Conservation (phyloP, 2,888 invertebrate species). For the Nymphalis urticae region DNA sequence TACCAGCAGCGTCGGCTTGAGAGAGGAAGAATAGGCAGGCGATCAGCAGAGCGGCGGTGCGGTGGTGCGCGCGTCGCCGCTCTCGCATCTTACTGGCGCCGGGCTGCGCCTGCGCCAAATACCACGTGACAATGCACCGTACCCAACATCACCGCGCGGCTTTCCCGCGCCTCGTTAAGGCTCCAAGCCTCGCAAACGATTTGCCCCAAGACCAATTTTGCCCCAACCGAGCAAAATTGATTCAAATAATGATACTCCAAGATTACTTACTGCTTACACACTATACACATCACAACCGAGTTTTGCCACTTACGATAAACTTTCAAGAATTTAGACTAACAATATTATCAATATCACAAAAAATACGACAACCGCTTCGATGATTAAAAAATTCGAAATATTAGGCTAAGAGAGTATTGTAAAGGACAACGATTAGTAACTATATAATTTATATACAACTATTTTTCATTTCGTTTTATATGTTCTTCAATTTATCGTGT, state of each 20-base stretch:
- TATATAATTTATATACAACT: constrained; percentile 45
- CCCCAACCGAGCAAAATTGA: constrained; percentile 9
- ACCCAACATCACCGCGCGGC: constrained; percentile 69
- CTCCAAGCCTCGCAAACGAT: constrained; percentile 35
- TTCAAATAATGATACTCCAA: constrained; percentile 27
- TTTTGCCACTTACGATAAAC: constrained; percentile 72
- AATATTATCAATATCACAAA: constrained; percentile 74
- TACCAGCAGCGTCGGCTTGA: constrained; percentile 74
- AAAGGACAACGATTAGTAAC: constrained; percentile 62
- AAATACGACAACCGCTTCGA: constrained; percentile 82
- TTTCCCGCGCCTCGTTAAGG: constrained; percentile 49
- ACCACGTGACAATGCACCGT: constrained; percentile 68
- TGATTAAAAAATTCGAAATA: constrained; percentile 72
- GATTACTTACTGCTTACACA: constrained; percentile 71
- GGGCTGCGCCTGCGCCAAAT: constrained; percentile 76
- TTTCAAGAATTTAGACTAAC: constrained; percentile 37
- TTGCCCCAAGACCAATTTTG: constrained; percentile 29
- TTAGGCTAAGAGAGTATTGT: constrained; percentile 44
- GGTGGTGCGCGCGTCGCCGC: constrained; percentile 72
- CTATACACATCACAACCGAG: constrained; percentile 81
- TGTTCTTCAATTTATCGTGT: constrained; percentile 45
- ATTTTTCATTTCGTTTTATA: constrained; percentile 42
- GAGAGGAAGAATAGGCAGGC: constrained; percentile 73
- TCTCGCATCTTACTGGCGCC: constrained; percentile 81
- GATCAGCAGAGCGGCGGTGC: constrained; percentile 74